These are phyloP conservation scores for Pantherophis alleghaniensis DNA, from an alignment of 2,797 vertebrate genomes.

Conservation along the genomic window DNA sequence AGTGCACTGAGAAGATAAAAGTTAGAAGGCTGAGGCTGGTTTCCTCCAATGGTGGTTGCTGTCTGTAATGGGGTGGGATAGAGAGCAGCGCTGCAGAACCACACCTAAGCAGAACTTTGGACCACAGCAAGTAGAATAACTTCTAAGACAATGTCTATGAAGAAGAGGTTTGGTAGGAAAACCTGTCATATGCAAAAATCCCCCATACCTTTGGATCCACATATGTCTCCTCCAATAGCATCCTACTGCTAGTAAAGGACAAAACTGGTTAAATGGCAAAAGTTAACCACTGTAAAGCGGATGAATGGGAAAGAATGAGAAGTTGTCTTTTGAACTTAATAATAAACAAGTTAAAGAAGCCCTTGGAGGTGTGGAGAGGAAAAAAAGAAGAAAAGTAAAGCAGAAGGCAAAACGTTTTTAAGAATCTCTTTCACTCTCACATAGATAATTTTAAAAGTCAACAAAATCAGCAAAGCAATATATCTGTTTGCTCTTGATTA, in stretches of 20 bases:
- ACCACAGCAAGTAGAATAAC: background rate
- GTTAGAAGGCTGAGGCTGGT: background rate
- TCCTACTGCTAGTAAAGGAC: background rate
- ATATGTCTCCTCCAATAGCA: background rate
- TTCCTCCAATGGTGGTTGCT: background rate
- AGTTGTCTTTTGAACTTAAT: background rate
- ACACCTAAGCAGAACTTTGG: background rate
- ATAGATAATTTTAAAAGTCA: background rate
- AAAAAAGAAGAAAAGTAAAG: background rate
- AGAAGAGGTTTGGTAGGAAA: background rate
- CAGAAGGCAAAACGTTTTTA: background rate
- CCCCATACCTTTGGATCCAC: background rate
- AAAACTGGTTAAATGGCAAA: background rate
- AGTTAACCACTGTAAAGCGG: background rate
- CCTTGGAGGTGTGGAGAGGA: background rate
- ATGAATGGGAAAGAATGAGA: background rate
- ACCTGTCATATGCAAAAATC: background rate
- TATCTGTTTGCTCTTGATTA: background rate
- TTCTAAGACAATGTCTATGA: background rate
- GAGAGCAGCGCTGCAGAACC: background rate
- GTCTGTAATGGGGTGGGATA: background rate
- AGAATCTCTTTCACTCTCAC: background rate
- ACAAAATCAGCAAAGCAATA: background rate
- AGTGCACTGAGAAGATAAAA: background rate
- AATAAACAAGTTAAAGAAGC: background rate